Evolutionary conservation across 2,888 invertebrate species (phyloP).

Genomic region (Cephus pygmeus): DNA sequence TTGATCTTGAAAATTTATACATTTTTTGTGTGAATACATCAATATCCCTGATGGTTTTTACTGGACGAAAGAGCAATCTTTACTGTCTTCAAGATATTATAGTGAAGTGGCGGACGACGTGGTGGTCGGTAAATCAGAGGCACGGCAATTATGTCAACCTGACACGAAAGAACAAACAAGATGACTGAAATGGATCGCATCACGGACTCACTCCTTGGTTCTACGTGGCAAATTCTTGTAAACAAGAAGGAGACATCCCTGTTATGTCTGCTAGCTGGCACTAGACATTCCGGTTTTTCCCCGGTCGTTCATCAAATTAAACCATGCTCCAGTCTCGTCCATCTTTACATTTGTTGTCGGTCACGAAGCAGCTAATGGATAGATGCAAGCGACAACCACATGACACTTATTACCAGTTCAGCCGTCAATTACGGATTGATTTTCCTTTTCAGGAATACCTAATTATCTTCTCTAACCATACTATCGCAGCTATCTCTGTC

Average conservation of each 20-base stretch:
- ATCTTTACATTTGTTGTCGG: not conserved
- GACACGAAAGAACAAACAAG: conserved; percentile 21
- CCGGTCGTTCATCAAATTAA: conserved; percentile 32
- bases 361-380: not conserved
- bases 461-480: not conserved
- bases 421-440: not conserved
- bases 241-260: conserved; percentile 13
- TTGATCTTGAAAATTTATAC: not conserved
- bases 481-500: not conserved
- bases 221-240: conserved; percentile 15
- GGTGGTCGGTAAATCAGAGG: conserved; percentile 26
- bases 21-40: not conserved
- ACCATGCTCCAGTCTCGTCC: not conserved
- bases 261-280: conserved; percentile 10
- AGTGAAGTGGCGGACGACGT: not conserved
- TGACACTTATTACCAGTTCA: not conserved
- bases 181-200: conserved; percentile 18
- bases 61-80: not conserved
- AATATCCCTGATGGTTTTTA: not conserved
- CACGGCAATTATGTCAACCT: conserved; percentile 32
- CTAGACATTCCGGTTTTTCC: conserved; percentile 31
- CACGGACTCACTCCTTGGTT: not conserved
- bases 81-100: not conserved
- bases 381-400: not conserved
- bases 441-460: not conserved